Percentiles rank a stretch among this genome's conserved stretches.
Evolutionary conservation across 1,140 invertebrate genomes (phyloP).

Genomic region (Drosophila orosa): DNA sequence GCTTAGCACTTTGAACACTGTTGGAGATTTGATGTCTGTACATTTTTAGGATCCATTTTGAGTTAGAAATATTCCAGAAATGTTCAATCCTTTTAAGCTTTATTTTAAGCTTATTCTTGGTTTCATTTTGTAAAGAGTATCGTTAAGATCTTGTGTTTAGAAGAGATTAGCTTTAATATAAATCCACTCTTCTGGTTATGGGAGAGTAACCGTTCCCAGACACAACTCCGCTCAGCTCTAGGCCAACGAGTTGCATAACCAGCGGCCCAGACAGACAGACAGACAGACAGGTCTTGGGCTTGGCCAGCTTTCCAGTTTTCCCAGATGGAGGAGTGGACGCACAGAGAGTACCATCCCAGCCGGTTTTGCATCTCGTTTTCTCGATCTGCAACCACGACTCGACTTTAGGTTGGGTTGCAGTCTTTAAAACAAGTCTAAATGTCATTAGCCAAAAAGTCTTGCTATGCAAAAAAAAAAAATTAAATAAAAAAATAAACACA

Average conservation of each 20-base stretch:
- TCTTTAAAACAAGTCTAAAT: constrained; percentile 27
- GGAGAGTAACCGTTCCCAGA: constrained; percentile 9
- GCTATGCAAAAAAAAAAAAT: constrained; percentile 7
- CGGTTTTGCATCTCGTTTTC: constrained; percentile 29
- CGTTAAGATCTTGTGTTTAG: background rate
- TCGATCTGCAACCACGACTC: constrained; percentile 21
- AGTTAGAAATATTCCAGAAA: background rate
- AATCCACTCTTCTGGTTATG: background rate
- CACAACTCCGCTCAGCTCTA: constrained; percentile 12
- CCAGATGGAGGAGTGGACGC: constrained; percentile 20
- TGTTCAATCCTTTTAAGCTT: background rate
- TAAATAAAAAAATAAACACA: background rate
- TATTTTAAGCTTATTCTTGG: background rate
- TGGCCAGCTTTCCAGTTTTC: constrained; percentile 34
- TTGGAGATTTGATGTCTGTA: background rate
- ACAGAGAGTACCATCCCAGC: constrained; percentile 12
- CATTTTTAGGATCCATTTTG: background rate
- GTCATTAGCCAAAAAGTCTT: constrained; percentile 24
- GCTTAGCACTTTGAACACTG: background rate
- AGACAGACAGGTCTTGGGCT: constrained; percentile 15
- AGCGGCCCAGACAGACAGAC: constrained; percentile 1
- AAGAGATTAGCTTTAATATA: background rate
- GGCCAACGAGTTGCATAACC: constrained; percentile 33
- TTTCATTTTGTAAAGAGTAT: too few species aligned
- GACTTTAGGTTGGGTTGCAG: constrained; percentile 13